Evolutionary conservation across 2,888 invertebrate genomes (phyloP), one percentile per base, ranked within the genome.

Genomic region (Tinea semifulvella): DNA sequence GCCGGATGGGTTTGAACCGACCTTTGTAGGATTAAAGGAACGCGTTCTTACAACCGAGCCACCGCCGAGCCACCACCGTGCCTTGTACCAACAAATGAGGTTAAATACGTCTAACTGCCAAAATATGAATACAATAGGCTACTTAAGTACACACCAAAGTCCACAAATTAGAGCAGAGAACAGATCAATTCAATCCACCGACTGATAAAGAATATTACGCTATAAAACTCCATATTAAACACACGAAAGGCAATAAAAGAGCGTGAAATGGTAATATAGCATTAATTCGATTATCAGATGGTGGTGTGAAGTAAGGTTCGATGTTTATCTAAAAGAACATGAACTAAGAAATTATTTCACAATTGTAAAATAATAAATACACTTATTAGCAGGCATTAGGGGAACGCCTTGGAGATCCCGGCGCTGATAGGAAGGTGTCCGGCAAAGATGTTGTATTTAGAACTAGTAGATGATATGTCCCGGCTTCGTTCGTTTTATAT

Each of bases 231-330:
- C 52, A 60, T 63, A 76, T 77, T 75, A 76, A 65, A 67, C 63
- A 58, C 64, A 72, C 68, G 73, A 68, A 76, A 71, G 68, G 76
- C 69, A 68, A 79, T 77, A 79, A 79, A 79, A 63, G 67, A 67
- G 71, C 75, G 74, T 77, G 76, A 79, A 79, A 77, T 74, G 69
- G 65, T 76, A 72, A 58, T 64, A 76, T 74, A 76, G 74, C 62
- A 72, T 76, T 77, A 79, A 80, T 77, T 76, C 77, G 77, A 77
- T 79, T 79, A 79, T 79, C 79, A 79, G 80, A 80, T 79, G 55
- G 73, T 79, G 75, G 79, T 79, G 80, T 65, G 75, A 80, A 80
- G 77, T 77, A 77, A 65, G 75, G 75, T 79, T 73, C 61, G 80
- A 80, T 80, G 80, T 79, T 80, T 80, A 79, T 80, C 80, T 79